Evolutionary conservation across 2,797 vertebrate species (phyloP), one percentile per base, ranked within the genome.

Genomic region (Sparus aurata): DNA sequence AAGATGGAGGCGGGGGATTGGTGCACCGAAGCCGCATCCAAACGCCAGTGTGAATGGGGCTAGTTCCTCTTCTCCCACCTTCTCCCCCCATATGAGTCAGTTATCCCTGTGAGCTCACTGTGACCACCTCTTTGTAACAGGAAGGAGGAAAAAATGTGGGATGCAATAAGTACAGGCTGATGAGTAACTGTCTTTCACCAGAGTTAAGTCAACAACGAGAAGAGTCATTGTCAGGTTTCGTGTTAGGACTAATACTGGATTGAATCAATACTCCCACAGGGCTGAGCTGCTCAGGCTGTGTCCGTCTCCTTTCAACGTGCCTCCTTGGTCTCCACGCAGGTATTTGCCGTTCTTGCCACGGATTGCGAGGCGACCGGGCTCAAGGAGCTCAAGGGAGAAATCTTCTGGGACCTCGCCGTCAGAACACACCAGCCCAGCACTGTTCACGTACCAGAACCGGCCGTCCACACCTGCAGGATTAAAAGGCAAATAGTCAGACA

Each of bases 221-320:
- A 18, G 25, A 43, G 50, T 63, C 38, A 61, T 60, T 27, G 53
- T 73, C 16, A 5, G 30, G n/a, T 68, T 59, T 38, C 38, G 10
- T 38, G 38, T 38, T 7, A 23, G 38, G 73, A 49, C 74, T 34
- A 3, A 49, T 65, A n/a, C 20, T 30, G 46, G 43, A 22, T 20
- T 66, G 57, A 77, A 20, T 96, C 95, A 98, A 93, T 97, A 98
- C 91, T 99, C 98, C 98, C 98, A 99, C 71, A 98, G 96, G 2
- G 97, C 96, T 3, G 95, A 94, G 54, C 92, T 93, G 64, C 93
- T 93, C 34, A 95, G 95, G 1, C 78, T 74, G 25, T 96, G 96
- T 0, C 95, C 97, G 20, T 99, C 98, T 0, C 96, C 97, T 0
- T 97, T 97, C 87, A 99, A 95, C 4, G 96, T 97, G 43, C 98